Conservation (phyloP, 2,797 vertebrate species). For the Chelmon rostratus region DNA sequence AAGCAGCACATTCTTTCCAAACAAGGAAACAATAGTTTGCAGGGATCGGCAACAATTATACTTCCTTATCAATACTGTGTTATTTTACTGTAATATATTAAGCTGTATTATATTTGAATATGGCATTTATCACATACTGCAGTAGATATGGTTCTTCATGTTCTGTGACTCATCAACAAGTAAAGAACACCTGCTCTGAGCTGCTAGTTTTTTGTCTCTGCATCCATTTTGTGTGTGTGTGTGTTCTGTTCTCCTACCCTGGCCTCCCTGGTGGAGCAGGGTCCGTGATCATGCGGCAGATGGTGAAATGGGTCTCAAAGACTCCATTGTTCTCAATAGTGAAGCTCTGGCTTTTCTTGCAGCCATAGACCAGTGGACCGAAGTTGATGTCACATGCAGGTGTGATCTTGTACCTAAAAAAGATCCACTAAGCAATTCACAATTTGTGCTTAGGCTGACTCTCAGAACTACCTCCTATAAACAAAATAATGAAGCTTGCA, state of each 20-base stretch:
- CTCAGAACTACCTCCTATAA: neutral
- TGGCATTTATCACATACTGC: constrained; percentile 1
- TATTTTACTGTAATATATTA: too few relatives aligned
- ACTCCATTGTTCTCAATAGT: constrained; percentile 89
- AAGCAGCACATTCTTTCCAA: neutral
- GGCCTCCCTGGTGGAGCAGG: constrained; percentile 49
- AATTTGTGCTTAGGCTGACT: neutral
- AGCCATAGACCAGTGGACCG: constrained; percentile 84
- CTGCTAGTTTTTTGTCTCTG: neutral
- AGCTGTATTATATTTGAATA: neutral
- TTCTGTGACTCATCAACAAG: neutral
- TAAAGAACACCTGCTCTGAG: neutral
- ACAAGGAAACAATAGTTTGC: neutral
- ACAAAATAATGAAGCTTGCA: neutral
- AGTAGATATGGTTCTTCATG: neutral
- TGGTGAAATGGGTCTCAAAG: constrained; percentile 84
- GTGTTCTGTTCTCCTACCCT: constrained; percentile 76
- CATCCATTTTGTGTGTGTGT: neutral
- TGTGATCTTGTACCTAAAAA: constrained; percentile 87
- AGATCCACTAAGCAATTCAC: constrained; percentile 1
- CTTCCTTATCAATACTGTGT: too few relatives aligned
- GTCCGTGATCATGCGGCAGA: constrained; percentile 75
- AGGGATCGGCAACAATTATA: constrained; percentile 8
- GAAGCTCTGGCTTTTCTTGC: constrained; percentile 83
- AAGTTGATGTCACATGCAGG: constrained; percentile 88